A percentile compares a stretch with the other conserved stretches of the same genome.
Evolutionary conservation across 2,888 invertebrate genomes (phyloP).

Genomic region (Drosophila nr. perissopoda): DNA sequence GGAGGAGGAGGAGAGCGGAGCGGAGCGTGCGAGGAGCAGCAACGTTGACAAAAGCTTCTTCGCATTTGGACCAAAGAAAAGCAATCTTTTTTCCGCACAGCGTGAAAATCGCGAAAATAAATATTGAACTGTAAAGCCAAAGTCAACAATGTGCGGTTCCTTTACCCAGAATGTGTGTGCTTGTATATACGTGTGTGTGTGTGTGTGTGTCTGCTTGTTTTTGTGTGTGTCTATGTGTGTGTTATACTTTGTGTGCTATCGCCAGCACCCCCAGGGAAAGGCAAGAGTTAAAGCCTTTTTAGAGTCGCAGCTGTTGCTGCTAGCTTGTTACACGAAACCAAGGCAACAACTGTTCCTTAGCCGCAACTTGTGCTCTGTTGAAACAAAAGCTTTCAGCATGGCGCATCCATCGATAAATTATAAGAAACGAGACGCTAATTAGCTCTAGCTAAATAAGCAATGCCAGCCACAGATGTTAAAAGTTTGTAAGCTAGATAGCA

Average conservation of each 20-base stretch:
- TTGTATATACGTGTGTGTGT: background rate
- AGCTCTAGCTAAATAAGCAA: constrained; percentile 32
- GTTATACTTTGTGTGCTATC: constrained; percentile 5
- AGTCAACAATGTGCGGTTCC: constrained; percentile 70
- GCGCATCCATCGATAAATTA: constrained; percentile 53
- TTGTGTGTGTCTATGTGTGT: constrained; percentile 9
- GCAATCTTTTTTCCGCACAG: constrained; percentile 66
- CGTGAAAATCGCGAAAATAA: constrained; percentile 83
- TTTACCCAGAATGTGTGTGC: constrained; percentile 41
- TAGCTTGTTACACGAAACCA: constrained; percentile 24
- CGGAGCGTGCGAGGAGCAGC: constrained; percentile 17
- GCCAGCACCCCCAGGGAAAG: constrained; percentile 5
- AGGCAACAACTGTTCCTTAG: constrained; percentile 37
- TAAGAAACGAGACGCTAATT: constrained; percentile 50
- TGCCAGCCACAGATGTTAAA: constrained; percentile 22
- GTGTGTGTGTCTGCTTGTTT: background rate
- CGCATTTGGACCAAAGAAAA: constrained; percentile 44
- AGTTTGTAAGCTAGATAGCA: background rate
- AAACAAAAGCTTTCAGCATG: constrained; percentile 47
- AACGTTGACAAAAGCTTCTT: constrained; percentile 43
- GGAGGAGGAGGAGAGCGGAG: constrained; percentile 2
- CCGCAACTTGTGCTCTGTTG: constrained; percentile 39
- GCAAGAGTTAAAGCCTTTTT: constrained; percentile 47
- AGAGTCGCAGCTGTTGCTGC: constrained; percentile 59
- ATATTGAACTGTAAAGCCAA: constrained; percentile 83